Percentiles rank a stretch among this genome's conserved stretches.
These are phyloP conservation scores for Pristionchus mayeri DNA, from an alignment of 2,888 invertebrate genomes.

Conservation along the genomic window DNA sequence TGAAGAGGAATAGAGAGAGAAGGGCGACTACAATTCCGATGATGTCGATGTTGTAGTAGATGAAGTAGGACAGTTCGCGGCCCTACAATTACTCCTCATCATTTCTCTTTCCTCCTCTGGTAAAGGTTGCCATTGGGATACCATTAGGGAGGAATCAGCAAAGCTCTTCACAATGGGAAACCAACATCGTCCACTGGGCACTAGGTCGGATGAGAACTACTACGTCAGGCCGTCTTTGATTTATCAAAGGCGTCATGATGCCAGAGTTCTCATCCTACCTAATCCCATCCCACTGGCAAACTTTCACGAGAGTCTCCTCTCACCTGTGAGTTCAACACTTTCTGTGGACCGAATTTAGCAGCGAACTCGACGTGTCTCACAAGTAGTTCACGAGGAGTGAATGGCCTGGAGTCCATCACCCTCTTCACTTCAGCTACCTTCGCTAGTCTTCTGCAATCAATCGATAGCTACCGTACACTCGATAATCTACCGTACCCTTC, in stretches of 20 bases:
- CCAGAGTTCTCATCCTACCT: no score
- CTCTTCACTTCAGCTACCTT: background rate
- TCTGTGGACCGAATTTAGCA: background rate
- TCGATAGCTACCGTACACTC: background rate
- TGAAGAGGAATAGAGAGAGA: background rate
- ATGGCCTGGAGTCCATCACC: conserved; percentile 24
- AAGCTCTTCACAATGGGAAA: no score
- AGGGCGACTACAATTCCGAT: background rate
- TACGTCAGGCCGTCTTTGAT: no score
- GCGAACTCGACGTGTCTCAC: conserved; percentile 41
- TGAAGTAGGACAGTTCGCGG: conserved; percentile 3
- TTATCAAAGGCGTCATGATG: no score
- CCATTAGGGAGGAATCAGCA: no score
- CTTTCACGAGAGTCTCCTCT: no score
- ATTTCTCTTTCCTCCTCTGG: no score
- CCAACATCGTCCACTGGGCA: no score
- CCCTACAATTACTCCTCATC: conserved; percentile 39
- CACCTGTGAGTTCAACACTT: background rate
- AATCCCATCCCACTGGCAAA: no score
- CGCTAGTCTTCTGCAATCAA: no score
- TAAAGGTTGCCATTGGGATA: no score
- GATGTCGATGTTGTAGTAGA: conserved; percentile 48
- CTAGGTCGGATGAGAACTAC: no score
- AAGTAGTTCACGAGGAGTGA: conserved; percentile 27
- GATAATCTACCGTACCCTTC: conserved; percentile 3